Conservation (phyloP, 2,113 vertebrate genomes). For the Trichechus manatus region DNA sequence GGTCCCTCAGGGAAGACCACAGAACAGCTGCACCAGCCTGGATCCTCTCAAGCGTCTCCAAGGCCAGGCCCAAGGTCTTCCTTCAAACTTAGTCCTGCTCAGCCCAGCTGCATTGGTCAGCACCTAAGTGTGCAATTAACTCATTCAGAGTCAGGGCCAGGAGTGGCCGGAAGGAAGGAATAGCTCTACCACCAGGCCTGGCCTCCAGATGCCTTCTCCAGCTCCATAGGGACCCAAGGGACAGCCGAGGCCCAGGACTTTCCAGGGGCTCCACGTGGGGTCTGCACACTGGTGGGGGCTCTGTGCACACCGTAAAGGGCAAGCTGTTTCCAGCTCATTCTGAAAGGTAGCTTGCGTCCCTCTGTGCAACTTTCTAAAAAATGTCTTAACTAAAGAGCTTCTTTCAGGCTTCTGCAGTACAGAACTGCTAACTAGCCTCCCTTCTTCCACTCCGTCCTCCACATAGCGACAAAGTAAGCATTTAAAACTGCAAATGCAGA, state of each 20-base stretch:
- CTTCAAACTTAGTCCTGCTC: background rate
- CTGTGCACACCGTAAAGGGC: rapidly evolving
- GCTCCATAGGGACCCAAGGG: background rate
- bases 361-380: background rate
- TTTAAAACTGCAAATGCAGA: background rate
- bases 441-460: background rate
- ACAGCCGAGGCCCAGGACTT: background rate
- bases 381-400: background rate
- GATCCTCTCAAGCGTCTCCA: background rate
- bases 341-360: background rate
- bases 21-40: background rate
- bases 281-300: rapidly evolving
- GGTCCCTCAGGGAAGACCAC: background rate
- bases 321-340: background rate
- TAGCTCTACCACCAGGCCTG: rapidly evolving
- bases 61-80: background rate
- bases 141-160: background rate
- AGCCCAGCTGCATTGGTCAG: background rate
- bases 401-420: background rate
- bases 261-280: background rate
- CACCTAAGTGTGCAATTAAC: background rate
- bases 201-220: background rate
- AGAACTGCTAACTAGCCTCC: background rate
- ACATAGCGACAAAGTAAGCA: background rate
- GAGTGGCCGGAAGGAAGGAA: background rate